Evolutionary conservation across 2,113 vertebrate genomes (phyloP).

Genomic region (Malurus alboscapulatus): DNA sequence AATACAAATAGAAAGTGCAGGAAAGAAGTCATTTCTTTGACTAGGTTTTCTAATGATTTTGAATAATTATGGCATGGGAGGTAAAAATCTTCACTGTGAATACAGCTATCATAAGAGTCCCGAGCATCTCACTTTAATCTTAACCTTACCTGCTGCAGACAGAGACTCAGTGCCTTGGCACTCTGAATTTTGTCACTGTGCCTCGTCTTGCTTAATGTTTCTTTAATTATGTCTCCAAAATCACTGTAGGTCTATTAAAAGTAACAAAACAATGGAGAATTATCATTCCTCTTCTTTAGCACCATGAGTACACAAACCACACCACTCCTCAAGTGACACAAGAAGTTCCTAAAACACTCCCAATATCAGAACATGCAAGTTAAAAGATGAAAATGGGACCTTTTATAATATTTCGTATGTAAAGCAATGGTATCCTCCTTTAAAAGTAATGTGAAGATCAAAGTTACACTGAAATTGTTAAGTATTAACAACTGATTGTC

Average conservation of each 20-base stretch:
- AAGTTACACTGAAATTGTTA: neutral
- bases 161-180: constrained; percentile 81
- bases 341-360: neutral
- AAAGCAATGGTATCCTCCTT: neutral
- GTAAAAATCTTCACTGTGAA: neutral
- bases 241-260: constrained; percentile 78
- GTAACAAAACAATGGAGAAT: constrained; percentile 12
- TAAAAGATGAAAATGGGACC: neutral
- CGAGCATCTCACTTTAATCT: neutral
- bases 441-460: neutral
- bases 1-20: neutral
- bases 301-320: neutral
- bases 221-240: constrained; percentile 92
- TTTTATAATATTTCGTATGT: neutral
- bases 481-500: neutral
- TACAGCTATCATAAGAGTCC: neutral
- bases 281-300: neutral
- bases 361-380: neutral
- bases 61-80: neutral
- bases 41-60: neutral
- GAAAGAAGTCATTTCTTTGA: neutral
- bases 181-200: constrained; percentile 84
- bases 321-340: neutral
- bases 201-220: constrained; percentile 80
- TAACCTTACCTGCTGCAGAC: constrained; percentile 87